A percentile compares a stretch with the other conserved stretches of the same genome.
Evolutionary conservation across 2,797 vertebrate genomes (phyloP).

Genomic region (Melopsittacus undulatus): DNA sequence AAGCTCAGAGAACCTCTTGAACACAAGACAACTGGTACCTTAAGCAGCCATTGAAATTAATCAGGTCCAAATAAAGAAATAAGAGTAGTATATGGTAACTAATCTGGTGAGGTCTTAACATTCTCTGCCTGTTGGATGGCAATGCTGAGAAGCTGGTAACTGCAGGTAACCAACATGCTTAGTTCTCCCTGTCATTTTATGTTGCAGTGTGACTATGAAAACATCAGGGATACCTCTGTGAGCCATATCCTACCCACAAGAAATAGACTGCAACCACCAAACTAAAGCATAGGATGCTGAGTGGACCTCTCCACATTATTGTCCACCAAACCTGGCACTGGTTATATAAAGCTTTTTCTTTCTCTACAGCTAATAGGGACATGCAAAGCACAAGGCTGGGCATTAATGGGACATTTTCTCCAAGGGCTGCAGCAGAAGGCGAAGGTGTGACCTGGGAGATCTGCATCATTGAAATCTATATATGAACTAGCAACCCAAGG

Average conservation of each 20-base stretch:
- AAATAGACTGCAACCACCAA: background rate
- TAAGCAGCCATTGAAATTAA: background rate
- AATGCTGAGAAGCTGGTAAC: background rate
- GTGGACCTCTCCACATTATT: background rate
- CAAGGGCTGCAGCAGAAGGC: background rate
- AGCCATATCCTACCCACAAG: background rate
- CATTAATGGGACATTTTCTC: background rate
- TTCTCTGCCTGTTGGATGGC: background rate
- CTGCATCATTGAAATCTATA: background rate
- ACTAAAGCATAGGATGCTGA: background rate
- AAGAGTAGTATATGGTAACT: background rate
- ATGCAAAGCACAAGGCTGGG: background rate
- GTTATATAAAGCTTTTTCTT: background rate
- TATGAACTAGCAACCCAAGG: background rate
- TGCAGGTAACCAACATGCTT: background rate
- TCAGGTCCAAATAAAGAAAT: background rate
- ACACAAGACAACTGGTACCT: background rate
- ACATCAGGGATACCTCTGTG: background rate
- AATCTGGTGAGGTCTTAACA: background rate
- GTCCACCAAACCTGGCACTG: background rate
- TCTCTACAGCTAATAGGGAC: background rate
- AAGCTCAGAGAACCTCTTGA: background rate
- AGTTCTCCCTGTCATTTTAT: background rate
- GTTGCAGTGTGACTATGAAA: background rate
- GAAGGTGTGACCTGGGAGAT: background rate